These are phyloP conservation scores for Hyppa rectilinea DNA, from an alignment of 2,888 invertebrate genomes.

Conservation along the genomic window DNA sequence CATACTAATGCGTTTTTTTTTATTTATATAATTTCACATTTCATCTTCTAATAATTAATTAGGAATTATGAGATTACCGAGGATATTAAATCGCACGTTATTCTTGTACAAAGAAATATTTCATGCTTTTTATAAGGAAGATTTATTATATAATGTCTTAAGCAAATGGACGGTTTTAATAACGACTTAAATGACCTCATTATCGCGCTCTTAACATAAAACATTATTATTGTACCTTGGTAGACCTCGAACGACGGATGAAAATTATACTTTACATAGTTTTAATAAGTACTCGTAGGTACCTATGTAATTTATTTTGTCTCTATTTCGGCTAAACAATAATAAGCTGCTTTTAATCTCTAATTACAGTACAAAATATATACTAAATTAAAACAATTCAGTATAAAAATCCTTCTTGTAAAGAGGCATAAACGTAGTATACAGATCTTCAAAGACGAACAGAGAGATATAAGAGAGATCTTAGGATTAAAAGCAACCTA, in stretches of 20 bases:
- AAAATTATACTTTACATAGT: not conserved
- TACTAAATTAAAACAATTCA: no score
- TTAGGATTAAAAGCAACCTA: not conserved
- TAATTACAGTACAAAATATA: not conserved
- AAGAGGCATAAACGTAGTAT: no score
- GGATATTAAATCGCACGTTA: not conserved
- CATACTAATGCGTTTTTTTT: not conserved
- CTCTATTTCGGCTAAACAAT: no score
- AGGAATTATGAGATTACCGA: not conserved
- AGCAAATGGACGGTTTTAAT: slow-evolving; percentile 7
- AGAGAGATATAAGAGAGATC: no score
- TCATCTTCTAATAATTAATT: not conserved
- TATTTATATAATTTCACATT: not conserved
- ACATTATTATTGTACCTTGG: not conserved
- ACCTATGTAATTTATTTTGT: not conserved
- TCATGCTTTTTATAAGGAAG: not conserved
- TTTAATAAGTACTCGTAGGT: no score
- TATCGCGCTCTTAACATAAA: not conserved
- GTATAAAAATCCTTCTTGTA: no score
- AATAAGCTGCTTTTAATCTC: not conserved
- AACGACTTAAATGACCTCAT: not conserved
- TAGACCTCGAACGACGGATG: not conserved
- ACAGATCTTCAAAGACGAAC: no score
- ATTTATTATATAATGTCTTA: slow-evolving; percentile 19
- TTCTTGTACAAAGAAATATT: slow-evolving; percentile 10